Evolutionary conservation across 2,888 invertebrate genomes (phyloP), one percentile per base, ranked within the genome.

Genomic region (Drosophila paramelanica): DNA sequence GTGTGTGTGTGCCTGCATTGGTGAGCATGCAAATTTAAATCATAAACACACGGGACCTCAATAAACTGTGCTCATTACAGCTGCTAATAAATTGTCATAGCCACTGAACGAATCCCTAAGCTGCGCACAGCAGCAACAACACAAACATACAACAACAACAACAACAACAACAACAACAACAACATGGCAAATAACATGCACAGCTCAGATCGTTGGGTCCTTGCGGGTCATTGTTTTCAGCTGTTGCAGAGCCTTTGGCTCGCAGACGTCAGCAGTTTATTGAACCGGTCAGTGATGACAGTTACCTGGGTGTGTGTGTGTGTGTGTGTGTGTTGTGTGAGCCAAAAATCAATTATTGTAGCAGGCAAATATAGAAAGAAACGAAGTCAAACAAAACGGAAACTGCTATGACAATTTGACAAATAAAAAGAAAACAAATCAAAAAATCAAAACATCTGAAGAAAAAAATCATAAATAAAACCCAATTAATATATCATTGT

Each of bases 31-130:
- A 86, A 77, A 83, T 83, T 83, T 83, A 80, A 82, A 86, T 84
- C 80, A 86, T 73, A 81, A 73, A 77, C 86, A 86, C 83, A 88
- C 68, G 83, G 71, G 70, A 59, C 75, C 68, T 53, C 77, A 87
- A 84, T 89, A 87, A 85, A 87, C 89, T 81, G 73, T 72, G 69
- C 81, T 84, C 88, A 85, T 85, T 85, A 89, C 88, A 89, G 68
- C 77, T 79, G 55, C 85, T 89, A 89, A 84, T 85, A 85, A 89
- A 85, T 89, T 87, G 85, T 73, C 73, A 60, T 70, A 49, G 70
- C 61, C 68, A 79, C 72, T 72, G 45, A 62, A 41, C 49, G 43
- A 62, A 41, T 75, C 49, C 49, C 65, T 36, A 52, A 59, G 62
- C 58, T 47, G 47, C 31, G 33, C 45, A 17, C 14, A 47, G 46